A percentile compares a stretch with the other conserved stretches of the same genome.
Conservation (phyloP, 2,888 invertebrate genomes). For the Eledone cirrhosa region DNA sequence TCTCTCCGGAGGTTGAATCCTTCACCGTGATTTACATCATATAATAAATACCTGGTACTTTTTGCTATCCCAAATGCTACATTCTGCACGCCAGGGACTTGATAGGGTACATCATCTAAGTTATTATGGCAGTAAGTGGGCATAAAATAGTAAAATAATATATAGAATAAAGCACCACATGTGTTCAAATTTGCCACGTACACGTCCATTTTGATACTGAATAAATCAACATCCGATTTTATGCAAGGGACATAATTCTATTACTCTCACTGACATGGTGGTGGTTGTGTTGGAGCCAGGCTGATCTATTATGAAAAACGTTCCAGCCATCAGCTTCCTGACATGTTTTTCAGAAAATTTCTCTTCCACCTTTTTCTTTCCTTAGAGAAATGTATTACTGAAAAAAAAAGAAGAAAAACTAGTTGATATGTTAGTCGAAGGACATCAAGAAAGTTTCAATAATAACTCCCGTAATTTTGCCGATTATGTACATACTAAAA, state of each 20-base stretch:
- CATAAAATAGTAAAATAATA: neutral
- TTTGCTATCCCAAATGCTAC: conserved; percentile 11
- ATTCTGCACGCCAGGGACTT: neutral
- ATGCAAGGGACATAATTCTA: neutral
- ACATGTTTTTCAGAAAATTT: no score
- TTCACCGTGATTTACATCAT: conserved; percentile 93
- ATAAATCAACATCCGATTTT: neutral
- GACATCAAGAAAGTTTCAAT: no score
- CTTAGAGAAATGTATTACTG: no score
- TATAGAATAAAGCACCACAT: neutral
- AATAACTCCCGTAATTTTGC: no score
- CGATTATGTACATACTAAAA: no score
- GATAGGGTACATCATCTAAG: neutral
- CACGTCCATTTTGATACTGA: conserved; percentile 1
- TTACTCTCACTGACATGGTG: no score
- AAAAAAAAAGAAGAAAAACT: no score
- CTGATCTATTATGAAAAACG: no score
- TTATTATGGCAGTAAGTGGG: neutral
- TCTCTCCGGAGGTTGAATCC: conserved; percentile 97
- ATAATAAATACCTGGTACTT: conserved; percentile 74
- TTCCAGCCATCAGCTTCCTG: no score
- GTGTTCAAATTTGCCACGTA: conserved; percentile 29
- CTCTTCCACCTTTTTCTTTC: no score
- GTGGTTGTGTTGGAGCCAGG: no score
- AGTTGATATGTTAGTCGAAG: no score